Conservation (phyloP, 2,113 vertebrate species). For the Syrmaticus mikado region DNA sequence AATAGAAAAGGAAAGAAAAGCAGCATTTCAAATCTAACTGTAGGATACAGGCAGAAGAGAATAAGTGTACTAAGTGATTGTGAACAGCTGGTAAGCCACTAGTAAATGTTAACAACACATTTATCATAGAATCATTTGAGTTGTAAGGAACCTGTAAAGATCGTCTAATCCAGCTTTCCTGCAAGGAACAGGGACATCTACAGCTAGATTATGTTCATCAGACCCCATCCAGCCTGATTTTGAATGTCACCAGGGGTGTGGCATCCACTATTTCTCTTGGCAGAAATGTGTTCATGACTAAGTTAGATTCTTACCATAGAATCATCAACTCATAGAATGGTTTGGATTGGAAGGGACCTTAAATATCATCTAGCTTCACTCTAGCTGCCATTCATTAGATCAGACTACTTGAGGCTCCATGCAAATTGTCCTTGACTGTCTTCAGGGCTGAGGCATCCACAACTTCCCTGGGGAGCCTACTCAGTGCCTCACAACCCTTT, state of each 20-base stretch:
- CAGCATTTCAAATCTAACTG: not conserved
- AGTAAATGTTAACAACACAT: not conserved
- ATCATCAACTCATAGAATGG: no score
- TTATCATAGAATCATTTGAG: not conserved
- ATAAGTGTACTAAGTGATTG: not conserved
- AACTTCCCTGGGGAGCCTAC: no score
- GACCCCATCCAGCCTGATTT: no score
- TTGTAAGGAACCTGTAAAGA: not conserved
- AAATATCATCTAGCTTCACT: no score
- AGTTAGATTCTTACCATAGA: not conserved
- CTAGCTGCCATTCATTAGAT: no score
- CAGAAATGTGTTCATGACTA: not conserved
- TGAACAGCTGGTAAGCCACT: not conserved
- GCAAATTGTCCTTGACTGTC: no score
- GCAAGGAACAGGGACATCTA: not conserved
- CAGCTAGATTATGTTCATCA: not conserved
- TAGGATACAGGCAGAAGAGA: not conserved
- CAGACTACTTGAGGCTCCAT: no score
- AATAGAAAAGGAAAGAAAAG: not conserved
- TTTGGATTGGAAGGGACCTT: no score
- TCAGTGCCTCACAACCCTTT: no score
- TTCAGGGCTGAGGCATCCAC: no score
- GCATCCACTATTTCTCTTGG: no score
- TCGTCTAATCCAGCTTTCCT: not conserved
- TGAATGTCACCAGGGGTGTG: no score